Evolutionary conservation across 1,140 invertebrate genomes (phyloP).

Genomic region (Aphidius ervi): DNA sequence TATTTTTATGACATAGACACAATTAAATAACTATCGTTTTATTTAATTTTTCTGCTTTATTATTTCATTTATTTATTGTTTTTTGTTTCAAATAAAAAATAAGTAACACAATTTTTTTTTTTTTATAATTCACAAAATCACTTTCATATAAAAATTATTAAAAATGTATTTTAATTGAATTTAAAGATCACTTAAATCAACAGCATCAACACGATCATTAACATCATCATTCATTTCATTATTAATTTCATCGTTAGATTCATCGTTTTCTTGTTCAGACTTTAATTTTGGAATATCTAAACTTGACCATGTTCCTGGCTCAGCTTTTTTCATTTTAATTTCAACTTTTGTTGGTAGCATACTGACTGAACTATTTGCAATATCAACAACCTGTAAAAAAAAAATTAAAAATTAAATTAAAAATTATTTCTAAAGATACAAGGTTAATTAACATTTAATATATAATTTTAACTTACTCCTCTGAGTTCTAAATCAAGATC

Average conservation of each 20-base stretch:
- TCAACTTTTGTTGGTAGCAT: slow-evolving; percentile 94
- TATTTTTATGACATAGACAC: no score
- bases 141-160: no score
- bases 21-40: no score
- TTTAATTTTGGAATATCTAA: slow-evolving; percentile 61
- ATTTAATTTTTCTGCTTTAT: no score
- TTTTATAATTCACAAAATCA: no score
- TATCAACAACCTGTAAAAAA: slow-evolving; percentile 63
- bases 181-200: slow-evolving; percentile 46
- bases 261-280: slow-evolving; percentile 28
- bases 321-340: slow-evolving; percentile 86
- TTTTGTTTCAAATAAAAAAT: no score
- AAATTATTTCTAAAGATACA: neutral
- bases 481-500: slow-evolving; percentile 76
- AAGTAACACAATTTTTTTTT: no score
- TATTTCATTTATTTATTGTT: no score
- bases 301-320: slow-evolving; percentile 76
- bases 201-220: slow-evolving; percentile 48
- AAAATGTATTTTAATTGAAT: neutral
- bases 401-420: slow-evolving; percentile 15
- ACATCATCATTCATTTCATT: slow-evolving; percentile 32
- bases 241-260: slow-evolving; percentile 21
- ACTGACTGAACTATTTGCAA: slow-evolving; percentile 65
- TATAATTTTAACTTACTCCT: slow-evolving; percentile 61
- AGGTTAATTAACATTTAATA: neutral